Evolutionary conservation across 2,113 vertebrate species (phyloP).

Genomic region (Entosphenus tridentatus): DNA sequence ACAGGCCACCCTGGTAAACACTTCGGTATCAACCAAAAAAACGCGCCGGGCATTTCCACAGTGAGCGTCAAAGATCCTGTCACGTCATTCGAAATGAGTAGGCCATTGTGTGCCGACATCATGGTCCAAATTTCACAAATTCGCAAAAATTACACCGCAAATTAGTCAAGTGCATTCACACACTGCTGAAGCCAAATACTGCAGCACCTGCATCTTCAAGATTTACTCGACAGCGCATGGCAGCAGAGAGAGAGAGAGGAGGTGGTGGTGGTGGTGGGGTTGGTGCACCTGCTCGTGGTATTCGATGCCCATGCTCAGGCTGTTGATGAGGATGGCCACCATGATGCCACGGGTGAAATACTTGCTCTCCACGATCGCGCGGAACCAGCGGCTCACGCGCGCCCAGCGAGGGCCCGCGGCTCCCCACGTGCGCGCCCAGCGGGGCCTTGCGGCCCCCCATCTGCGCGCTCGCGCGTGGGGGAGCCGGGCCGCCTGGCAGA

Average conservation of each 20-base stretch:
- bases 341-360: constrained; percentile 93
- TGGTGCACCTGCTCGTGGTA: constrained; percentile 71
- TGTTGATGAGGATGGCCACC: constrained; percentile 96
- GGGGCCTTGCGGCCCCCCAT: too few relatives aligned
- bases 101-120: too few relatives aligned
- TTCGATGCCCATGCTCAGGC: constrained; percentile 94
- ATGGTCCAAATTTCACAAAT: too few relatives aligned
- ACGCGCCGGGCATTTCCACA: too few relatives aligned
- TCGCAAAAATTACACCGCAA: not conserved
- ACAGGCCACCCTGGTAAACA: too few relatives aligned
- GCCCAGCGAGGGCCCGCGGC: constrained; percentile 24
- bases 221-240: too few relatives aligned
- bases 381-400: constrained; percentile 65
- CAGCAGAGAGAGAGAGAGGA: constrained; percentile 14
- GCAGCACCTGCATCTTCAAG: not conserved
- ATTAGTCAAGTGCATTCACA: not conserved
- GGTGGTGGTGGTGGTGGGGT: constrained; percentile 17
- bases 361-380: constrained; percentile 93
- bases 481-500: too few relatives aligned
- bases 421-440: too few relatives aligned
- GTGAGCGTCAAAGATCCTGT: too few relatives aligned
- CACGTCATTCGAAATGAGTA: too few relatives aligned
- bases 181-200: not conserved
- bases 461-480: too few relatives aligned
- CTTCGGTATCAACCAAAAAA: too few relatives aligned